Percentiles rank a stretch among this genome's conserved stretches.
Conservation (phyloP, 2,797 vertebrate genomes). For the Scleropages formosus region DNA sequence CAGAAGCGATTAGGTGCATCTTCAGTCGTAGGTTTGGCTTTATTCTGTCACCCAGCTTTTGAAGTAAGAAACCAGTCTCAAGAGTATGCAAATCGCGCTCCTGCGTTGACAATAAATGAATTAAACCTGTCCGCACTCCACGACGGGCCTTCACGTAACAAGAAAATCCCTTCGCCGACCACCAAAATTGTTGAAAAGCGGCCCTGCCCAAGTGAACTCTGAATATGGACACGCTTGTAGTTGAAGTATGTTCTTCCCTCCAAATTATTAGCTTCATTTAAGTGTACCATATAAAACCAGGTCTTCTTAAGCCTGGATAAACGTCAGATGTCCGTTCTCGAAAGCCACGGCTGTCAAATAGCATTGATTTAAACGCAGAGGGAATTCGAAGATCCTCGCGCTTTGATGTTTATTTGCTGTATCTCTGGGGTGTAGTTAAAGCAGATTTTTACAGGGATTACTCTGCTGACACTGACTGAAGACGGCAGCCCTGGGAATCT, state of each 20-base stretch:
- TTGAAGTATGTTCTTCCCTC: neutral
- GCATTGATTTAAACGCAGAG: conserved; percentile 16
- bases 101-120: no score
- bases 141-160: no score
- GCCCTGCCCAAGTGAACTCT: no score
- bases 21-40: no score
- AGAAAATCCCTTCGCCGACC: no score
- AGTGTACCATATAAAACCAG: neutral
- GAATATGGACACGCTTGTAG: no score
- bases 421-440: neutral
- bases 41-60: no score
- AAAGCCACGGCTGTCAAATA: conserved; percentile 1
- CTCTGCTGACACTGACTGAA: neutral
- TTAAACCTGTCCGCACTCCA: no score
- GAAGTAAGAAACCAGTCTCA: no score
- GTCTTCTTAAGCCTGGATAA: conserved; percentile 6
- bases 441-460: conserved; percentile 7
- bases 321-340: neutral
- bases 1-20: no score
- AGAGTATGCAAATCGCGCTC: no score
- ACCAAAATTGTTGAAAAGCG: no score
- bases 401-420: conserved; percentile 27
- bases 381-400: neutral
- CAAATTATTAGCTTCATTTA: conserved; percentile 8
- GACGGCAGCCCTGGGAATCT: neutral